Evolutionary conservation across 2,888 invertebrate species (phyloP).

Genomic region (Diplolepis rosae): DNA sequence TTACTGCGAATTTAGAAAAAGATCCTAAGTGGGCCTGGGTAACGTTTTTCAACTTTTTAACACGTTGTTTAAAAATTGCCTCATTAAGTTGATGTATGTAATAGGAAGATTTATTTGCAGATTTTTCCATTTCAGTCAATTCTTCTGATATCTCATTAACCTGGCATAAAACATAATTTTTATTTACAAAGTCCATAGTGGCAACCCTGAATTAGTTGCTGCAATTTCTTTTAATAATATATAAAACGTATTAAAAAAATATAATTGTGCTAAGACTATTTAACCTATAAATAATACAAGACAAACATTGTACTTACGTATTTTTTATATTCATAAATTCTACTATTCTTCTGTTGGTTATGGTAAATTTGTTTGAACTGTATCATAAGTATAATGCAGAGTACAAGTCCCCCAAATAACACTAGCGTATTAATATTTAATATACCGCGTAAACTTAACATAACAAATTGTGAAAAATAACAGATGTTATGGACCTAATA

Average conservation of each 20-base stretch:
- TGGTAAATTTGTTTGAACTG: conserved; percentile 74
- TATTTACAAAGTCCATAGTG: no score
- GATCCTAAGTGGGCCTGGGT: conserved; percentile 36
- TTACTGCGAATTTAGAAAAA: conserved; percentile 46
- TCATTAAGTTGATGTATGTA: conserved; percentile 68
- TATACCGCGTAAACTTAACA: conserved; percentile 67
- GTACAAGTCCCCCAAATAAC: conserved; percentile 62
- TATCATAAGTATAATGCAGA: conserved; percentile 71
- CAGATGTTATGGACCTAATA: not conserved
- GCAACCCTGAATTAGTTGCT: no score
- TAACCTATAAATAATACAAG: no score
- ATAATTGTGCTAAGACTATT: not conserved
- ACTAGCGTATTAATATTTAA: conserved; percentile 66
- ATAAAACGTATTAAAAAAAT: not conserved
- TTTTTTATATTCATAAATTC: conserved; percentile 73
- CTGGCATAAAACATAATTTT: conserved; percentile 53
- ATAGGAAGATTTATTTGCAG: conserved; percentile 67
- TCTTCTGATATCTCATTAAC: conserved; percentile 72
- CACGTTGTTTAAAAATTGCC: conserved; percentile 62
- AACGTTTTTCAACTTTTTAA: conserved; percentile 51
- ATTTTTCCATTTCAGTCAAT: conserved; percentile 69
- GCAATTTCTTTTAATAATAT: not conserved
- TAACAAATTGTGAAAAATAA: conserved; percentile 49
- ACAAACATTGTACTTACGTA: conserved; percentile 74
- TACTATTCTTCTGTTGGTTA: conserved; percentile 73